phyloP scores from a whole-genome alignment of 2,113 vertebrate species.

The Uropsilus gracilis region DNA sequence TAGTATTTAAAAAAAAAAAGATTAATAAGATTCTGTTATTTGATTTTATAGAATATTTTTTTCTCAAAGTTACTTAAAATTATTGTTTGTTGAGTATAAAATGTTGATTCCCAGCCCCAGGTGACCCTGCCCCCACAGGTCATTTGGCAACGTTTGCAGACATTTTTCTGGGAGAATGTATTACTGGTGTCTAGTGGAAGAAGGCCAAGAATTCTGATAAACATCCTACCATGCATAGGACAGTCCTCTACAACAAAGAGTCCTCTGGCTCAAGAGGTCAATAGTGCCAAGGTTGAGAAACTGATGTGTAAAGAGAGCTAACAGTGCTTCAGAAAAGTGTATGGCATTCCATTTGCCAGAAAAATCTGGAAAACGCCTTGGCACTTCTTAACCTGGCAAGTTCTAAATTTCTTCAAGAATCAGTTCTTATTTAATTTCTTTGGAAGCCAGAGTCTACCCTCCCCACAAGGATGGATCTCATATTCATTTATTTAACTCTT shows the following conservation, averaged over 20 bases:
- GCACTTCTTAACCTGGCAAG: background rate
- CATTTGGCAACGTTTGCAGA: background rate
- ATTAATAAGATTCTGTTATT: background rate
- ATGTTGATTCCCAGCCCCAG: background rate
- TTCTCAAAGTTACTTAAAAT: background rate
- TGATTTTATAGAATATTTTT: background rate
- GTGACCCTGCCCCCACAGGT: background rate
- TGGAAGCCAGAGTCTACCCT: background rate
- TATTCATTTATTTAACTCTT: background rate
- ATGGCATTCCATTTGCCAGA: background rate
- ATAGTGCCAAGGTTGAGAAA: background rate
- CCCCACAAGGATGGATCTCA: background rate
- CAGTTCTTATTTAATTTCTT: background rate
- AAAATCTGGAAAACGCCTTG: background rate
- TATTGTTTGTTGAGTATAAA: background rate
- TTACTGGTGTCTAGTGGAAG: fast-evolving
- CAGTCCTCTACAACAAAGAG: background rate
- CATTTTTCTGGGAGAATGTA: background rate
- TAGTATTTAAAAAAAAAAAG: background rate
- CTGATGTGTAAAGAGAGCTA: background rate
- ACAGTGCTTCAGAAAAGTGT: background rate
- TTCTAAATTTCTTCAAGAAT: background rate
- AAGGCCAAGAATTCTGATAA: background rate
- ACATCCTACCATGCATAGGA: too few relatives aligned
- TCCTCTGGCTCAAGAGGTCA: background rate